Evolutionary conservation across 2,113 vertebrate species (phyloP).

Genomic region (Heterocephalus glaber): DNA sequence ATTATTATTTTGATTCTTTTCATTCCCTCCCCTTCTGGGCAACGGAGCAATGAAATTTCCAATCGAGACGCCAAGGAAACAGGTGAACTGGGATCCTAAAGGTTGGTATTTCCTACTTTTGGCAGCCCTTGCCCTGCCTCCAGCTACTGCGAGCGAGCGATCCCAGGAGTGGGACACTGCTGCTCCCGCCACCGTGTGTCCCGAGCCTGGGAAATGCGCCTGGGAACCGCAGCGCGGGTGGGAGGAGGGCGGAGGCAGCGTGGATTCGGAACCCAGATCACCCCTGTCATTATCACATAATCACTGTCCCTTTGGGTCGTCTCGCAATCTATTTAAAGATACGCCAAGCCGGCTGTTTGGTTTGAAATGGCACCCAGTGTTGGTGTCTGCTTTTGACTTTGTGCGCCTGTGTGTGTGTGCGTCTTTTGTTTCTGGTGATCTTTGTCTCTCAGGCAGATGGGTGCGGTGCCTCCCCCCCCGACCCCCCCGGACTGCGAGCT

Average conservation of each 20-base stretch:
- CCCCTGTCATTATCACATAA: conserved; percentile 33
- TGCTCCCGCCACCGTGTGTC: conserved; percentile 47
- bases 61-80: conserved; percentile 96
- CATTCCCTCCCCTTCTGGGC: conserved; percentile 82
- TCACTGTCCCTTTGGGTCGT: conserved; percentile 61
- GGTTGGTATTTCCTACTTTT: conserved; percentile 89
- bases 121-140: conserved; percentile 62
- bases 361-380: conserved; percentile 62
- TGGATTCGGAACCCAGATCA: conserved; percentile 62
- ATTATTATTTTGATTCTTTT: conserved; percentile 72
- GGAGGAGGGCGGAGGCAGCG: conserved; percentile 76
- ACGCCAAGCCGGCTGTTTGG: conserved; percentile 7
- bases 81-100: conserved; percentile 98
- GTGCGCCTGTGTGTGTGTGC: conserved; percentile 60
- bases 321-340: conserved; percentile 55
- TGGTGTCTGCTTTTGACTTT: conserved; percentile 64
- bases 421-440: conserved; percentile 87
- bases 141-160: conserved; percentile 65
- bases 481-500: conserved; percentile 75
- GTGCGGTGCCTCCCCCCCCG: conserved; percentile 81
- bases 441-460: conserved; percentile 85
- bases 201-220: conserved; percentile 73
- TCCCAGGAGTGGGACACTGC: conserved; percentile 35
- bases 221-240: conserved; percentile 61
- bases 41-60: conserved; percentile 98